Conservation (phyloP, 2,888 invertebrate species). For the Eurytoma adleriae region DNA sequence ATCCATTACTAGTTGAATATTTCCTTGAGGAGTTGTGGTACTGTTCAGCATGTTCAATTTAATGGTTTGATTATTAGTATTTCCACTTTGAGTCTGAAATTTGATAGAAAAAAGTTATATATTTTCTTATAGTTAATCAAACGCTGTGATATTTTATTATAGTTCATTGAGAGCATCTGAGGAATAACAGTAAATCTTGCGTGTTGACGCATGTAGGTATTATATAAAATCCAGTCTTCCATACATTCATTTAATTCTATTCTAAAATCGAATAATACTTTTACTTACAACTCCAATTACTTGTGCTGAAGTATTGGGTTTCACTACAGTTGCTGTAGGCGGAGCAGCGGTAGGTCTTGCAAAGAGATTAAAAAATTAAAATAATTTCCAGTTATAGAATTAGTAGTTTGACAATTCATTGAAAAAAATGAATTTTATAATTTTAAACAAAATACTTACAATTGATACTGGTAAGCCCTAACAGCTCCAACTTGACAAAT, state of each 20-base stretch:
- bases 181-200: too few species aligned
- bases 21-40: conserved; percentile 66
- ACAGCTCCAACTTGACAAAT: conserved; percentile 69
- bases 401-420: background rate
- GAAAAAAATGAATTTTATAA: background rate
- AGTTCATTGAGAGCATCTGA: too few species aligned
- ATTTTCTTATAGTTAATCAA: too few species aligned
- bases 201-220: too few species aligned
- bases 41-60: conserved; percentile 72
- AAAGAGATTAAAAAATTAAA: conserved; percentile 11
- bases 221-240: too few species aligned
- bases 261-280: background rate
- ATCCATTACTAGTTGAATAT: conserved; percentile 78
- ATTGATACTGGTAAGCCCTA: conserved; percentile 70
- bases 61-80: conserved; percentile 66
- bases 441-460: conserved; percentile 64
- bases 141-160: too few species aligned
- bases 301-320: conserved; percentile 63
- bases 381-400: conserved; percentile 13
- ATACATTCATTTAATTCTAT: background rate
- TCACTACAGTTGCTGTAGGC: conserved; percentile 59
- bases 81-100: conserved; percentile 58
- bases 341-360: conserved; percentile 62
- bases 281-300: conserved; percentile 67
- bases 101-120: conserved; percentile 16